Conservation (phyloP, 2,797 vertebrate species). For the Octomys mimax region DNA sequence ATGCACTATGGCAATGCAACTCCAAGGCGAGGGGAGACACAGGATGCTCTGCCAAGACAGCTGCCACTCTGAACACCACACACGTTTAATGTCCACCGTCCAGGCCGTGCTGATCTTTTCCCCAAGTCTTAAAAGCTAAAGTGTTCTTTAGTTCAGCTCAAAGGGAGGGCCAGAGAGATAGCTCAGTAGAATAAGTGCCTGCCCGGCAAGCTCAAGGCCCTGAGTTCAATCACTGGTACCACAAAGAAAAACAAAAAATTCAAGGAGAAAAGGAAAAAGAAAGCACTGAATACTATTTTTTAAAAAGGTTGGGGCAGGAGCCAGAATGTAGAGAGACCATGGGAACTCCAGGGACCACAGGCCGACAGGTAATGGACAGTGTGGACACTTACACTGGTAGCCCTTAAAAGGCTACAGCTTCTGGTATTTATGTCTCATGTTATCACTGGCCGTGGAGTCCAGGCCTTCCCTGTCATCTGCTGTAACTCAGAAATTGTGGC, state of each 20-base stretch:
- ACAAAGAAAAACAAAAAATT: too few species aligned
- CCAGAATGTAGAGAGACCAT: too few species aligned
- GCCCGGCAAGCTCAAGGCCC: too few species aligned
- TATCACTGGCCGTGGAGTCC: background rate
- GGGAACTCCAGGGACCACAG: too few species aligned
- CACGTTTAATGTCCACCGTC: background rate
- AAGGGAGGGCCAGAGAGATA: too few species aligned
- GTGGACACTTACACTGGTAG: too few species aligned
- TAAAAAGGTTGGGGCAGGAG: background rate
- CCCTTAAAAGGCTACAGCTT: background rate
- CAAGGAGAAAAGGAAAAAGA: background rate
- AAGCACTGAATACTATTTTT: background rate
- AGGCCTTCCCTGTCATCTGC: background rate
- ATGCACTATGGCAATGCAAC: background rate
- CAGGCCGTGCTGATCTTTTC: background rate
- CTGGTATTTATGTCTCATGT: fast-evolving
- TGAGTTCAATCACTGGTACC: too few species aligned
- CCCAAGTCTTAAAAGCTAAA: background rate
- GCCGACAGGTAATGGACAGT: background rate
- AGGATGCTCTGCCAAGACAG: background rate
- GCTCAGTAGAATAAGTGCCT: too few species aligned
- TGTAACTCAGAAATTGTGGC: background rate
- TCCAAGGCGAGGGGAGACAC: background rate
- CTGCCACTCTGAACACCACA: background rate
- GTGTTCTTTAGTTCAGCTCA: background rate